Conservation (phyloP, 2,113 vertebrate genomes). For the Elephas maximus region DNA sequence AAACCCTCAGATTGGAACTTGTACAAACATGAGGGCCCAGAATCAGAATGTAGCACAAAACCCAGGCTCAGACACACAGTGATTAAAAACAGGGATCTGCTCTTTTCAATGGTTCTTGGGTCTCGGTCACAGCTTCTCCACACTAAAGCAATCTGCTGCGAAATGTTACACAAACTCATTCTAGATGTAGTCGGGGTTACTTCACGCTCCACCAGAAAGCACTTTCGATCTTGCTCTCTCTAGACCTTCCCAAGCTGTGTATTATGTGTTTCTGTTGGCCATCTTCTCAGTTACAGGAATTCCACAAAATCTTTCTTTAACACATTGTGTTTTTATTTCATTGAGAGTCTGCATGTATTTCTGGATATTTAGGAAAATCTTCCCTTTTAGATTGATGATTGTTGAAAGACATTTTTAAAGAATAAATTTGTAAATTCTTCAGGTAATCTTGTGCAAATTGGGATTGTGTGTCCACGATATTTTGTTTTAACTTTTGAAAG, state of each 20-base stretch:
- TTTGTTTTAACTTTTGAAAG: neutral
- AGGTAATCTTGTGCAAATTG: neutral
- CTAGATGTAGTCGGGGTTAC: neutral
- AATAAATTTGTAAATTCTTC: neutral
- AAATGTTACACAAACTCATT: neutral
- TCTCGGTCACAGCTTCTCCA: neutral
- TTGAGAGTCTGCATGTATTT: neutral
- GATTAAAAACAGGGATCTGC: neutral
- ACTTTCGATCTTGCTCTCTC: neutral
- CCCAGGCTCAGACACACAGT: neutral
- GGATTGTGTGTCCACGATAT: neutral
- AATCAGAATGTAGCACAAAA: accelerated
- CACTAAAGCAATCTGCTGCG: too few species aligned
- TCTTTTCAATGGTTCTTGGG: neutral
- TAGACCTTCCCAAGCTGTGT: neutral
- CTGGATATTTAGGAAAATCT: neutral
- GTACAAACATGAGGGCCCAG: neutral
- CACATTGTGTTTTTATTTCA: neutral
- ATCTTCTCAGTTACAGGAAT: neutral
- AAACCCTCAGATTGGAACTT: neutral
- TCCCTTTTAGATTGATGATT: neutral
- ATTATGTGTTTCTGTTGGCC: neutral
- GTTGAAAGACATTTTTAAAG: neutral
- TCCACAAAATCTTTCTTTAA: neutral
- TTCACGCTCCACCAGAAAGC: neutral